These are phyloP conservation scores for Aldabrachelys gigantea DNA, from an alignment of 2,113 vertebrate species.

Conservation along the genomic window DNA sequence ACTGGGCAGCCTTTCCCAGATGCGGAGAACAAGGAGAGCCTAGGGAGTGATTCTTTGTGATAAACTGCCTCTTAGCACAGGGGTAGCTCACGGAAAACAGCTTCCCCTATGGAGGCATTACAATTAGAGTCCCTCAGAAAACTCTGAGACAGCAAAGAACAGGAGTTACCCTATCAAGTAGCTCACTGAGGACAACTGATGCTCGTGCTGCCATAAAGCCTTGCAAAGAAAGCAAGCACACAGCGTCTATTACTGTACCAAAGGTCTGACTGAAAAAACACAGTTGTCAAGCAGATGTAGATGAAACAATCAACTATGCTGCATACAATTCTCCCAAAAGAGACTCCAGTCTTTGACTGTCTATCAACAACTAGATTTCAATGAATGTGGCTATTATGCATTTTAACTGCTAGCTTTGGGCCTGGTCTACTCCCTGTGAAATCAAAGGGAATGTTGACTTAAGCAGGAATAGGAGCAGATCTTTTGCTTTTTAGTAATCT, in stretches of 20 bases:
- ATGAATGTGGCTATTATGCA: slow-evolving; percentile 46
- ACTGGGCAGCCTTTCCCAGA: background rate
- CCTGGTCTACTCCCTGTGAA: background rate
- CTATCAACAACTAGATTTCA: background rate
- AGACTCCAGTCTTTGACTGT: background rate
- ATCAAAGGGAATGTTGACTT: slow-evolving; percentile 40
- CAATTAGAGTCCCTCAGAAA: background rate
- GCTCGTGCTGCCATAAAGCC: slow-evolving; percentile 11
- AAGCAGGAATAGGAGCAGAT: slow-evolving; percentile 35
- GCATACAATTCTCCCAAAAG: background rate
- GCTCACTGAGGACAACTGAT: rapidly evolving
- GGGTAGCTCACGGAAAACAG: slow-evolving; percentile 54
- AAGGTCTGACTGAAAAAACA: background rate
- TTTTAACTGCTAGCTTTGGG: background rate
- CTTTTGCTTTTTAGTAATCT: background rate
- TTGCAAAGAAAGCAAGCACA: background rate
- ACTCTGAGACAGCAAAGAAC: background rate
- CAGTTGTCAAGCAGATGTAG: background rate
- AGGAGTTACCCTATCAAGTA: background rate
- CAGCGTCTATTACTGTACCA: background rate
- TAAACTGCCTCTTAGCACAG: background rate
- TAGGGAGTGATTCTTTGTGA: slow-evolving; percentile 24
- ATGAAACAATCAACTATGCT: background rate
- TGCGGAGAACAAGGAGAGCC: slow-evolving; percentile 5
- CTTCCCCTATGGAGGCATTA: slow-evolving; percentile 9